Conservation (phyloP, 2,888 invertebrate species). For the Diaprepes abbreviatus region DNA sequence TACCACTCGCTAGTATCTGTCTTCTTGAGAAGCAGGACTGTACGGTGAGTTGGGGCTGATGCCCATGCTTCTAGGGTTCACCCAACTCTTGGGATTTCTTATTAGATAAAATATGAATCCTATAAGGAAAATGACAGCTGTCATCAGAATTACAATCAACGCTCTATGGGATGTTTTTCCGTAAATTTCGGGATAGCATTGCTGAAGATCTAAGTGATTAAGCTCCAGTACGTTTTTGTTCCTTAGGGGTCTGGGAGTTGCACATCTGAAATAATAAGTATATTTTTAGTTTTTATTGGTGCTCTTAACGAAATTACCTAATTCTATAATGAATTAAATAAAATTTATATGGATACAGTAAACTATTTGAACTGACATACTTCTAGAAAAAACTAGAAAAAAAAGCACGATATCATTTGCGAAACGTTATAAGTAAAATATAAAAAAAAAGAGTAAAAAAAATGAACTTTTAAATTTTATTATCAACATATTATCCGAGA, state of each 20-base stretch:
- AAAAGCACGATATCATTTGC: no score
- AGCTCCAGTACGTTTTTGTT: slow-evolving; percentile 58
- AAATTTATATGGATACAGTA: no score
- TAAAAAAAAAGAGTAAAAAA: no score
- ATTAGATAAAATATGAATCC: slow-evolving; percentile 62
- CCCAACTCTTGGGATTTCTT: slow-evolving; percentile 56
- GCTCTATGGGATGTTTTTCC: slow-evolving; percentile 61
- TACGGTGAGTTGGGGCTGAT: slow-evolving; percentile 63
- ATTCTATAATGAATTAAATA: no score
- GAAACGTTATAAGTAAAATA: no score
- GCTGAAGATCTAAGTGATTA: slow-evolving; percentile 56
- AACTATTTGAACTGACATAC: no score
- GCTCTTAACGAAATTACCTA: no score
- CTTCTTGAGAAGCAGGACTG: slow-evolving; percentile 49
- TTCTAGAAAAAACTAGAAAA: no score
- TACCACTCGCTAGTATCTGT: neutral
- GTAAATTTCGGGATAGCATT: slow-evolving; percentile 60
- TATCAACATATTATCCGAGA: no score
- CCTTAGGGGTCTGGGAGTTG: slow-evolving; percentile 55
- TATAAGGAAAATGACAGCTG: slow-evolving; percentile 57
- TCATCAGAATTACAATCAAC: slow-evolving; percentile 58
- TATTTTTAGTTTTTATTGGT: no score
- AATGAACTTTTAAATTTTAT: no score
- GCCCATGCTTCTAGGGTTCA: slow-evolving; percentile 42
- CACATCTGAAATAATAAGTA: slow-evolving; percentile 60